Percentiles rank a stretch among this genome's conserved stretches.
Evolutionary conservation across 2,113 vertebrate species (phyloP).

Genomic region (Columbina picui): DNA sequence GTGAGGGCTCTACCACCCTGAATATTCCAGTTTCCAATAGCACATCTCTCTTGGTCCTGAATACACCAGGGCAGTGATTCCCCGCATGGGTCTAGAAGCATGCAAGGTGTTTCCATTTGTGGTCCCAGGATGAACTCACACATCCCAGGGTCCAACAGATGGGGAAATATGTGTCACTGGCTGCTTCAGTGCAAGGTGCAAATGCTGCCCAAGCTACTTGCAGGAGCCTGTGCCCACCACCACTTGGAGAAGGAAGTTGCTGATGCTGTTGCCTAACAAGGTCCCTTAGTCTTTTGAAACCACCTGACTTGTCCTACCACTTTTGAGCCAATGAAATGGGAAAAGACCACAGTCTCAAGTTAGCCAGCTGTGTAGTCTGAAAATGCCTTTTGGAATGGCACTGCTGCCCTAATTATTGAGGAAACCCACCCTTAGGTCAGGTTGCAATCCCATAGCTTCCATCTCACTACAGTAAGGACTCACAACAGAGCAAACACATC

Average conservation of each 20-base stretch:
- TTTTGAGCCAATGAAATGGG: background rate
- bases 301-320: background rate
- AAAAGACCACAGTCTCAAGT: background rate
- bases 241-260: background rate
- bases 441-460: background rate
- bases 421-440: background rate
- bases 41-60: background rate
- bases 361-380: background rate
- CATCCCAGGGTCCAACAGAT: background rate
- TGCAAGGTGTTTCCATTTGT: fast-evolving
- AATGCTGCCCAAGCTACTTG: background rate
- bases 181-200: background rate
- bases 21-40: background rate
- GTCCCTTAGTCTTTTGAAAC: background rate
- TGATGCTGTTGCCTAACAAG: background rate
- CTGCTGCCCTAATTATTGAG: background rate
- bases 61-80: fast-evolving
- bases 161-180: background rate
- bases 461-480: background rate
- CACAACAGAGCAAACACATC: background rate
- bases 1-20: background rate
- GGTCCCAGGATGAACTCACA: background rate
- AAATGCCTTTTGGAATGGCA: background rate
- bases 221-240: background rate
- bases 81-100: background rate